Evolutionary conservation across 1,140 invertebrate species (phyloP), one percentile per base, ranked within the genome.

Genomic region (Nasonia vitripennis): DNA sequence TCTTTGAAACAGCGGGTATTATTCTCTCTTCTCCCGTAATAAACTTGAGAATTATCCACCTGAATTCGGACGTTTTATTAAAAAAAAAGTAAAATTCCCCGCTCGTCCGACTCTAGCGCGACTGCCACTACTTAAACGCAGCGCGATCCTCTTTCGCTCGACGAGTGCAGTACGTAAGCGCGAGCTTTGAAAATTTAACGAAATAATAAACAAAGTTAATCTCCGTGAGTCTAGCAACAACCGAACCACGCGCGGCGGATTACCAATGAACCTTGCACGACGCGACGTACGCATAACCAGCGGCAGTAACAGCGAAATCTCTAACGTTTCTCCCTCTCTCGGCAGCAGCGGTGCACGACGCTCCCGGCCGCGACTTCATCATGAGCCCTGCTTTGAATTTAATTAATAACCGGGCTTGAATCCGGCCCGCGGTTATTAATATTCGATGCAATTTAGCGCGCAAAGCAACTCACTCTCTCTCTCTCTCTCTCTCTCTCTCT

Each of bases 361-460:
- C 45, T 71, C 37, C 37, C 9, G 11, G 78, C 34, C 55, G n/a
- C 74, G 62, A 77, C 68, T 85, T 67, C 75, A 75, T 67, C 70
- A 37, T 27, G 23, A 45, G 34, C 48, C 20, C 2, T 31, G 55
- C 78, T 77, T 85, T 81, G 41, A 67, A 74, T 81, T 85, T 85
- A 85, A 85, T 85, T 85, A 81, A 81, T 77, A 85, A 80, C 27
- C 17, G 23, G 2, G 27, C 37, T 31, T n/a, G 34, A 74, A 85
- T 85, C 51, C 34, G 23, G 2, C n/a, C n/a, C 48, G 68, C 27
- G 70, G 78, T 85, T 81, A 85, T 85, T 85, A 85, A 85, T 85
- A 81, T 81, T 85, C 71, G 55, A 85, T 81, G 78, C 27, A 77
- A 81, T 75, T 85, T 85, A 85, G 37, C 34, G 23, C 45, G 45